These are phyloP conservation scores for Hylaea fasciaria DNA, from an alignment of 2,888 invertebrate genomes.

Conservation along the genomic window DNA sequence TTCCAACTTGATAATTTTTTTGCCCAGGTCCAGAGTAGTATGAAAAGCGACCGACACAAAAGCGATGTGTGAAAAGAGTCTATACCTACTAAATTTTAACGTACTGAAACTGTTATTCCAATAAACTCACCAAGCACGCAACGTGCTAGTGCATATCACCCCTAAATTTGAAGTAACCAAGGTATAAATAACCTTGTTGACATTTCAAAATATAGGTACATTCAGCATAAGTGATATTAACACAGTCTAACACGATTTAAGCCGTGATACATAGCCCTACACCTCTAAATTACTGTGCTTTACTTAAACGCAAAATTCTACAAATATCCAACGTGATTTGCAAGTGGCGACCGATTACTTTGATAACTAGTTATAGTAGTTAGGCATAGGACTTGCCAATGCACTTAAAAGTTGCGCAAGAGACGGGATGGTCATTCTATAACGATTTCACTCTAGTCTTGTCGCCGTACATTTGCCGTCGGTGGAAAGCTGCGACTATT, in stretches of 20 bases:
- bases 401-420: slow-evolving; percentile 33
- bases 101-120: too few species aligned
- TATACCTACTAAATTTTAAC: too few species aligned
- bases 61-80: too few species aligned
- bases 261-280: slow-evolving; percentile 25
- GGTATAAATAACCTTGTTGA: slow-evolving; percentile 1
- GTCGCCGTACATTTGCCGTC: slow-evolving; percentile 20
- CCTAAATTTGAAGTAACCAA: too few species aligned
- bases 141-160: too few species aligned
- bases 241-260: slow-evolving; percentile 17
- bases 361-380: slow-evolving; percentile 32
- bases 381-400: slow-evolving; percentile 9
- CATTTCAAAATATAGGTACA: slow-evolving; percentile 19
- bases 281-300: slow-evolving; percentile 27
- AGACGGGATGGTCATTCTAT: slow-evolving; percentile 21
- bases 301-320: slow-evolving; percentile 27
- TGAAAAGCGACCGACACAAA: too few species aligned
- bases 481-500: slow-evolving; percentile 21
- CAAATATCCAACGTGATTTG: slow-evolving; percentile 31
- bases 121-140: too few species aligned
- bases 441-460: slow-evolving; percentile 3
- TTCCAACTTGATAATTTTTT: too few species aligned
- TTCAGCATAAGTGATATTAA: slow-evolving; percentile 8
- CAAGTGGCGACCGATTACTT: slow-evolving; percentile 31
- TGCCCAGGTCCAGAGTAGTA: too few species aligned